These are phyloP conservation scores for Cancer borealis DNA, from an alignment of 2,888 invertebrate genomes.

Conservation along the genomic window DNA sequence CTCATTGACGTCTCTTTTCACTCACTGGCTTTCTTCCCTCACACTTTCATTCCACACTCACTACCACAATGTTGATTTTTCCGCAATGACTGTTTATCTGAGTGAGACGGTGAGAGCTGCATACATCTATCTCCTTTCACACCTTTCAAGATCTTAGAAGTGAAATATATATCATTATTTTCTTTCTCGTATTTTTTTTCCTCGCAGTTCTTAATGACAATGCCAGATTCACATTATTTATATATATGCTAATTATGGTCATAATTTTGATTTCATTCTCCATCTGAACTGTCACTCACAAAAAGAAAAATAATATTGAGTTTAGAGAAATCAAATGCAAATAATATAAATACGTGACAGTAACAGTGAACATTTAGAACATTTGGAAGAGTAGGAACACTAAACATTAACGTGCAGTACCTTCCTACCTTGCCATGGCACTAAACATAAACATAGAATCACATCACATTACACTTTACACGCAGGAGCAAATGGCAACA, in stretches of 20 bases:
- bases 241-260: background rate
- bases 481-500: background rate
- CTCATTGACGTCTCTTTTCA: background rate
- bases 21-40: background rate
- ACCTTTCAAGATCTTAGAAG: background rate
- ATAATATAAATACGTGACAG: background rate
- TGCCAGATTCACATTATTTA: no score
- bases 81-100: background rate
- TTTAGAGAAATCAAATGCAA: background rate
- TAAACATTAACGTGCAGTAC: background rate
- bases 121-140: background rate
- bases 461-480: background rate
- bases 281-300: background rate
- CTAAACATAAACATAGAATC: background rate
- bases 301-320: background rate
- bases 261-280: background rate
- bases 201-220: no score
- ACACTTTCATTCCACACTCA: background rate
- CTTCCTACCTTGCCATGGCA: background rate
- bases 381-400: background rate
- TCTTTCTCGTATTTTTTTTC: background rate
- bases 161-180: background rate
- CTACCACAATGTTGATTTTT: background rate
- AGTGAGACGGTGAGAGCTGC: background rate
- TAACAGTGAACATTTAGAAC: background rate